Conservation (phyloP, 2,888 invertebrate species). For the Cryptocheilus praepositus region DNA sequence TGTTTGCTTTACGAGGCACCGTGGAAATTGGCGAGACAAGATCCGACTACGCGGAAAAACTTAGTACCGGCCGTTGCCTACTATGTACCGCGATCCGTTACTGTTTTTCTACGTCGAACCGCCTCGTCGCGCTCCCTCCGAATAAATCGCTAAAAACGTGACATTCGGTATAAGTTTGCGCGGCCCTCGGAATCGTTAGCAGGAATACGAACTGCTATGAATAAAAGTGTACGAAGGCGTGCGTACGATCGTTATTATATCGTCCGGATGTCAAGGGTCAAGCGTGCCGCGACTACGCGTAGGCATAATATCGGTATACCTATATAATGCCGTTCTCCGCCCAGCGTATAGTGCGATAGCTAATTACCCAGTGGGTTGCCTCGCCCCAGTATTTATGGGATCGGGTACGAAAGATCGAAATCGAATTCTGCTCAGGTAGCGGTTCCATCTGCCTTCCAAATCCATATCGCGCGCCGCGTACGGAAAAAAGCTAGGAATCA, state of each 20-base stretch:
- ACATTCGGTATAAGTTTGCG: no score
- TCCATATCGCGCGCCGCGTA: no score
- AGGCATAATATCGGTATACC: conserved; percentile 48
- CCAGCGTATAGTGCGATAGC: conserved; percentile 55
- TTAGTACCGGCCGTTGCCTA: neutral
- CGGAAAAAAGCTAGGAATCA: no score
- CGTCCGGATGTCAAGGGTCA: conserved; percentile 52
- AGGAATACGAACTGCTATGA: no score
- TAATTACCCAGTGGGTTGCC: conserved; percentile 59
- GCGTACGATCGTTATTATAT: conserved; percentile 63
- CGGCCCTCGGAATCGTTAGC: no score
- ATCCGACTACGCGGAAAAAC: neutral
- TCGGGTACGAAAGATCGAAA: conserved; percentile 62
- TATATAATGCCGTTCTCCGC: conserved; percentile 54
- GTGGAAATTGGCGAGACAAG: conserved; percentile 1
- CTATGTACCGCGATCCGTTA: no score
- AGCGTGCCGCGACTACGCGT: conserved; percentile 62
- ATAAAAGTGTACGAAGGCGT: no score
- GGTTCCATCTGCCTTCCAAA: conserved; percentile 38
- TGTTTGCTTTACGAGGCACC: conserved; percentile 39
- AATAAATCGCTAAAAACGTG: no score
- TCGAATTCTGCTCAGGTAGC: conserved; percentile 54
- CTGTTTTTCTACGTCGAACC: no score
- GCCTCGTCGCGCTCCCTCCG: no score
- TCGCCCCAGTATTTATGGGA: conserved; percentile 62